Evolutionary conservation across 1,140 invertebrate species (phyloP).

Genomic region (Ruditapes philippinarum): DNA sequence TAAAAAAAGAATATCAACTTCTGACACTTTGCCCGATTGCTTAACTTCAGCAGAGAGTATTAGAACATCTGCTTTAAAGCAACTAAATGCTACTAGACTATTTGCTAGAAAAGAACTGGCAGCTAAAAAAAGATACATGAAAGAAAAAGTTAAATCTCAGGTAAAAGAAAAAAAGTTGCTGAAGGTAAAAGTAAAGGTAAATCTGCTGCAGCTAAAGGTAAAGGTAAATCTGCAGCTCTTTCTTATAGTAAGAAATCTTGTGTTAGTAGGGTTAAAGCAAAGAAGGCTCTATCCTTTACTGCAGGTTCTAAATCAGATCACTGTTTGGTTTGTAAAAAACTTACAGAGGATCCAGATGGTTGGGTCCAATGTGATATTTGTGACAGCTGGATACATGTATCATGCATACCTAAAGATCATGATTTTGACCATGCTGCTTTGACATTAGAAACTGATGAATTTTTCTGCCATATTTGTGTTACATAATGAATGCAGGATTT

Average conservation of each 20-base stretch:
- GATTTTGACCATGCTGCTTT: conserved; percentile 8
- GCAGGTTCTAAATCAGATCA: neutral
- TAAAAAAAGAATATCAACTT: neutral
- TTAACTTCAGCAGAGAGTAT: conserved; percentile 21
- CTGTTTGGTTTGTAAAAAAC: conserved; percentile 20
- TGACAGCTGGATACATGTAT: conserved; percentile 20
- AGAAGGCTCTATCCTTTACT: neutral
- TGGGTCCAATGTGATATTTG: conserved; percentile 27
- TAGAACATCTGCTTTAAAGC: neutral
- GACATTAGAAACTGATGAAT: neutral
- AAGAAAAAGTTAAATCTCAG: neutral
- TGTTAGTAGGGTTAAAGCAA: neutral
- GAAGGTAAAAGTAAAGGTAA: neutral
- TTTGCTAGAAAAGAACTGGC: conserved; percentile 46
- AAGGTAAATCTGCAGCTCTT: too few relatives aligned
- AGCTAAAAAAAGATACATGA: conserved; percentile 16
- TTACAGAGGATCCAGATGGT: neutral
- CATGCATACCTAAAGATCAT: neutral
- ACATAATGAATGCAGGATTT: neutral
- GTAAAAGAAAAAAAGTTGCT: conserved; percentile 4
- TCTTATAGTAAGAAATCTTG: too few relatives aligned
- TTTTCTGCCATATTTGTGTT: conserved; percentile 12
- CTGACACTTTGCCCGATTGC: neutral
- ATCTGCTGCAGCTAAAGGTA: neutral
- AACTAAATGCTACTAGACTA: conserved; percentile 28